Evolutionary conservation across 2,113 vertebrate genomes (phyloP).

Genomic region (Taurulus bubalis): DNA sequence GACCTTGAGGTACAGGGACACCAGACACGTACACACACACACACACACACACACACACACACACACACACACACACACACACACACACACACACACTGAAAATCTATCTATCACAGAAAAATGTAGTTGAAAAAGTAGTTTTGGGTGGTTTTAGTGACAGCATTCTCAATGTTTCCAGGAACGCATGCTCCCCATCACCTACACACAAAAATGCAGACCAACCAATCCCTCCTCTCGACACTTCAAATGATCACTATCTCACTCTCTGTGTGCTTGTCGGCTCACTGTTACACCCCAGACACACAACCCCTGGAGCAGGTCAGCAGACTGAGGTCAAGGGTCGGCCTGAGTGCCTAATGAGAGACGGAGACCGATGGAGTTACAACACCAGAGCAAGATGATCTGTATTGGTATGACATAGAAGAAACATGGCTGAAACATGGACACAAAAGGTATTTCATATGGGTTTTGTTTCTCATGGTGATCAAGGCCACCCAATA

Average conservation of each 20-base stretch:
- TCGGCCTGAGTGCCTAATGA: conserved; percentile 43
- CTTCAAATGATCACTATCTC: conserved; percentile 46
- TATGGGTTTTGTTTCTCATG: neutral
- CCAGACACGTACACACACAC: neutral
- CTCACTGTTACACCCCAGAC: conserved; percentile 37
- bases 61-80: neutral
- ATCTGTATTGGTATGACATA: conserved; percentile 10
- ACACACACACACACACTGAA: neutral
- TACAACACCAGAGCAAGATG: conserved; percentile 19
- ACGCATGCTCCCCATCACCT: neutral
- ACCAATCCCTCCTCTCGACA: conserved; percentile 18
- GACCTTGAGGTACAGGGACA: conserved; percentile 55
- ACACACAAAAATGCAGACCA: neutral
- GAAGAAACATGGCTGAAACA: conserved; percentile 6
- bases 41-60: neutral
- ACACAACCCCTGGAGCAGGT: conserved; percentile 26
- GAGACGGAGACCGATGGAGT: conserved; percentile 39
- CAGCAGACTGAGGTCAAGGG: conserved; percentile 60
- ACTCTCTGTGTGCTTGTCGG: conserved; percentile 27
- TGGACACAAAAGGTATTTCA: neutral
- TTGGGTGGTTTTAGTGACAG: neutral
- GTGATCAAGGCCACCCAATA: conserved; percentile 23
- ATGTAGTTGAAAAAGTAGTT: neutral
- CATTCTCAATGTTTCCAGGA: neutral
- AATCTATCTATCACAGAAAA: neutral